Evolutionary conservation across 2,888 invertebrate species (phyloP).

Genomic region (Trypoxylon attenuatum): DNA sequence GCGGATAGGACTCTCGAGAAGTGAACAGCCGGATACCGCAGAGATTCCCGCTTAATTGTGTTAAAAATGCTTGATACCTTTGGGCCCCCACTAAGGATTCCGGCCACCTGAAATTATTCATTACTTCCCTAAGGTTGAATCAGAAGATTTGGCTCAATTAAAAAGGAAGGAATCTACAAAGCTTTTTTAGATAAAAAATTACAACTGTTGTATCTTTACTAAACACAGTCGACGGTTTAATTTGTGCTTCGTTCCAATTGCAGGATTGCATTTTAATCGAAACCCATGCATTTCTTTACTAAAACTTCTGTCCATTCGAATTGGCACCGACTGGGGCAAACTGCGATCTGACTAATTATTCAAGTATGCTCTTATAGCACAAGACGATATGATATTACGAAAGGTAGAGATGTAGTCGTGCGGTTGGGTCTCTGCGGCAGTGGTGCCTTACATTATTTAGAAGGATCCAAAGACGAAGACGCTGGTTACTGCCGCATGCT

Average conservation of each 20-base stretch:
- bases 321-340: too few species aligned
- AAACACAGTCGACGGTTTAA: too few species aligned
- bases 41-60: constrained; percentile 74
- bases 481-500: constrained; percentile 74
- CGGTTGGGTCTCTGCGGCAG: constrained; percentile 53
- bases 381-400: constrained; percentile 26
- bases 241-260: too few species aligned
- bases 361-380: constrained; percentile 29
- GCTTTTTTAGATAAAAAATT: too few species aligned
- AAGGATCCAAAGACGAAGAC: constrained; percentile 60
- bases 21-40: constrained; percentile 59
- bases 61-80: constrained; percentile 70
- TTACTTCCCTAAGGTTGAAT: too few species aligned
- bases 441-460: constrained; percentile 72
- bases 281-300: too few species aligned
- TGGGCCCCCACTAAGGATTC: too few species aligned
- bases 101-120: too few species aligned
- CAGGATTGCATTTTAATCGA: too few species aligned
- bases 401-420: constrained; percentile 29
- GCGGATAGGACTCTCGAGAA: constrained; percentile 32
- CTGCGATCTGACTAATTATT: constrained; percentile 45
- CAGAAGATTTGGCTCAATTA: too few species aligned
- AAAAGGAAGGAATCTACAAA: too few species aligned
- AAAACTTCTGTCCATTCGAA: not conserved
- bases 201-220: too few species aligned